Evolutionary conservation across 2,888 invertebrate species (phyloP), one percentile per base, ranked within the genome.

Genomic region (Mamestra brassicae): DNA sequence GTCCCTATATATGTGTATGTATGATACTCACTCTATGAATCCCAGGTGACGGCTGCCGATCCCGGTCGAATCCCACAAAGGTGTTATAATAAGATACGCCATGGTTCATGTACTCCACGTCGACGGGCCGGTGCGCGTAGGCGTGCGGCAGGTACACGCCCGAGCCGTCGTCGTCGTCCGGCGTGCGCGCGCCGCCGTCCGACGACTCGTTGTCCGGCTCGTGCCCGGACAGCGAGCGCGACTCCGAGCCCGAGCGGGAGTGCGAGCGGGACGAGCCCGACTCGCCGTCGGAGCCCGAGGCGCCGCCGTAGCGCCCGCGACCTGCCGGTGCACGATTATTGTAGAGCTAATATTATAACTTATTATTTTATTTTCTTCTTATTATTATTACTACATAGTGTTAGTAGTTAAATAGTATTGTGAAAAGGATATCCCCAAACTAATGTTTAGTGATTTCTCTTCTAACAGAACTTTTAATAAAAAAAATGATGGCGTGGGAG

Each of bases 131-230:
- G 2, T 94, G 95, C 52, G 94, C 92, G 92, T 97, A 97, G 82
- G 97, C 88, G 88, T 98, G 97, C 84, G 97, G 97, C 87, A 98
- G 94, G 88, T 98, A 98, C 70, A 97, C 96, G 72, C 96, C 97
- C 38, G 96, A 96, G 55, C 96, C 96, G 93, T 98, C 98, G 62
- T 98, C 98, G 84, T 98, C 97, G 93, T 98, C 98, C 0, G 98
- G 96, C 54, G 96, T 96, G 4, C 96, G 91, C 76, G 98, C 98
- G 60, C 98, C 97, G 84, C 98, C 97, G 94, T 98, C 98, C 1
- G 98, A 98, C 87, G 98, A 98, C 94, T 98, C 98, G 94, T 98
- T 98, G 92, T 98, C 98, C 67, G 98, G 98, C 90, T 98, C 98
- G 94, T 98, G 98, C 0, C 97, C 98, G 69, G 98, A 98, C 64